These are phyloP conservation scores for Apogon hyalosoma DNA, from an alignment of 2,797 vertebrate species.

Conservation along the genomic window DNA sequence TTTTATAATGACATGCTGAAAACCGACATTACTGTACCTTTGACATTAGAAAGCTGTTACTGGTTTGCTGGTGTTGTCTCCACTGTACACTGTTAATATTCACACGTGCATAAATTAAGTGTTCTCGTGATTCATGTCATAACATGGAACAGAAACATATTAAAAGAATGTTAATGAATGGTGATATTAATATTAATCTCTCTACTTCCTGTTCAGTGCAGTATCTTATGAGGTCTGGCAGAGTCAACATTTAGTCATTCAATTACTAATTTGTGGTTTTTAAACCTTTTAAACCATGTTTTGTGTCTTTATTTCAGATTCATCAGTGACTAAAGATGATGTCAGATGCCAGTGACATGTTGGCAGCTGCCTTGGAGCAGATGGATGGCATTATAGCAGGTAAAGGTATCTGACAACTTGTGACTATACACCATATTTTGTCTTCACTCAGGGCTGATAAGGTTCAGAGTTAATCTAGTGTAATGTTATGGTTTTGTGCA, in stretches of 20 bases:
- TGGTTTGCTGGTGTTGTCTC: conserved; percentile 3
- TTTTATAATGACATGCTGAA: conserved; percentile 39
- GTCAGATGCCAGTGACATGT: conserved; percentile 96
- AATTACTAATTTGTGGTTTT: background rate
- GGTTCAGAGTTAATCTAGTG: background rate
- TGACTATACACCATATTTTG: background rate
- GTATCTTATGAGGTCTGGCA: background rate
- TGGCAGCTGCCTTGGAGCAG: conserved; percentile 94
- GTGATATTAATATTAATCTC: background rate
- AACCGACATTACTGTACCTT: background rate
- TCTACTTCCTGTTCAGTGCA: background rate
- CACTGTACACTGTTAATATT: conserved; percentile 1
- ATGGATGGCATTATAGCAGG: conserved; percentile 98
- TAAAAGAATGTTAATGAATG: background rate
- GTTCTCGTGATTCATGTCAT: background rate
- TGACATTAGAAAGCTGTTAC: background rate
- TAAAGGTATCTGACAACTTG: conserved; percentile 50
- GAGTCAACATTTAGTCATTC: background rate
- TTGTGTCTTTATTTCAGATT: conserved; percentile 47
- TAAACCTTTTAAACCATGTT: background rate
- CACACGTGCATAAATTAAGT: conserved; percentile 4
- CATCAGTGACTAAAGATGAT: conserved; percentile 86
- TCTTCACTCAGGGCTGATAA: background rate
- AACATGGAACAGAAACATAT: background rate
- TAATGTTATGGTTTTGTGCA: conserved; percentile 50